phyloP scores from a whole-genome alignment of 2,113 vertebrate genomes.

The Strix uralensis region DNA sequence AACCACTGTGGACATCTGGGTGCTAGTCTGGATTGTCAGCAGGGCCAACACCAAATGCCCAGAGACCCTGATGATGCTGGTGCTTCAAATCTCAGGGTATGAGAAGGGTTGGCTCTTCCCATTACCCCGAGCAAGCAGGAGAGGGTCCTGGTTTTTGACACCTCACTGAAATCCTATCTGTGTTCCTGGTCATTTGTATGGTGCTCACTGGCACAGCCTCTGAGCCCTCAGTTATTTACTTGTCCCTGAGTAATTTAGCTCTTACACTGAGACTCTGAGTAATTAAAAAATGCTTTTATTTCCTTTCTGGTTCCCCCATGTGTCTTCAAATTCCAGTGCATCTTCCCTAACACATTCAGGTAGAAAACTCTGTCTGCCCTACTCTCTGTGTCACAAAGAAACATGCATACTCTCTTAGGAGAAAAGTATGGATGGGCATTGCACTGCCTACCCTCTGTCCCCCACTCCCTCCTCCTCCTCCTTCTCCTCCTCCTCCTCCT shows the following conservation, averaged over 20 bases:
- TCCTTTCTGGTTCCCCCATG: neutral
- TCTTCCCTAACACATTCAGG: neutral
- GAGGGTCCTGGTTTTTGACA: neutral
- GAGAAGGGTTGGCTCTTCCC: neutral
- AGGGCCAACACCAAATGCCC: neutral
- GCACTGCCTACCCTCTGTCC: neutral
- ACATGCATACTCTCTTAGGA: neutral
- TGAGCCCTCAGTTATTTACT: neutral
- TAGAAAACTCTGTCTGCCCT: neutral
- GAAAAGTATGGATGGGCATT: neutral
- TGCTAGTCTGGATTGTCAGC: neutral
- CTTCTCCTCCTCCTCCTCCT: neutral
- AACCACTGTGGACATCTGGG: rapidly evolving
- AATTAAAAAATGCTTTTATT: conserved; percentile 8
- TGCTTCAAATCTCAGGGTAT: neutral
- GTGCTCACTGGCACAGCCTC: neutral
- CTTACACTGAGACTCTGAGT: neutral
- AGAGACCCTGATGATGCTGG: neutral
- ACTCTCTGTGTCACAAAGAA: neutral
- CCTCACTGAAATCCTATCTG: neutral
- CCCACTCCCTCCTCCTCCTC: rapidly evolving
- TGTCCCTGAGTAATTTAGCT: neutral
- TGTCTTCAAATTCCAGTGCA: neutral
- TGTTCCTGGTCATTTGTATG: neutral
- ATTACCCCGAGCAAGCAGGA: neutral